Conservation (phyloP, 1,140 invertebrate species). For the Linepithema humile region DNA sequence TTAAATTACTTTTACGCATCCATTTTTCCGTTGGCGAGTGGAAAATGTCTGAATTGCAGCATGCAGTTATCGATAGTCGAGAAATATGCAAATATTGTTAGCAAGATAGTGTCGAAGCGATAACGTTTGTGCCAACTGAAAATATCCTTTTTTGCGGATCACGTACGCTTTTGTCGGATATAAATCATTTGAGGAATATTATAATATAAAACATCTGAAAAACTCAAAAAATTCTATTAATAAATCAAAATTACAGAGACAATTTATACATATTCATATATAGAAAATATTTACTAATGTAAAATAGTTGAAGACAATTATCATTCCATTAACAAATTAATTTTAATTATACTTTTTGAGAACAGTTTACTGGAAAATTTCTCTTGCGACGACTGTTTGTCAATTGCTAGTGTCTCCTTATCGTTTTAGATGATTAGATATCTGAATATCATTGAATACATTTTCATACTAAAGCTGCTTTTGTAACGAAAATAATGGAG, state of each 20-base stretch:
- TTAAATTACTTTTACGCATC: conserved; percentile 57
- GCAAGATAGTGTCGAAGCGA: conserved; percentile 58
- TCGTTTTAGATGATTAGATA: neutral
- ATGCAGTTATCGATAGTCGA: conserved; percentile 45
- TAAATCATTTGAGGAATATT: neutral
- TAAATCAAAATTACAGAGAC: neutral
- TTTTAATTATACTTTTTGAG: neutral
- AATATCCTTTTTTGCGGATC: conserved; percentile 54
- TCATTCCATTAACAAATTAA: neutral
- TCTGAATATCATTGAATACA: neutral
- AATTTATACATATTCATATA: too few species aligned
- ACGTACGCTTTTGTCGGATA: neutral
- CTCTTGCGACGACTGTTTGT: neutral
- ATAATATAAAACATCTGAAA: neutral
- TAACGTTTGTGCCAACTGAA: conserved; percentile 61
- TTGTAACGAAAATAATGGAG: neutral
- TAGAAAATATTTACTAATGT: neutral
- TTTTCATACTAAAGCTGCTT: neutral
- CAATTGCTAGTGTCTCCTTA: neutral
- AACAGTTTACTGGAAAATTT: neutral
- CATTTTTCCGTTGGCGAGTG: conserved; percentile 41
- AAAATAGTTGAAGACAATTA: neutral
- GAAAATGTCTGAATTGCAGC: conserved; percentile 40
- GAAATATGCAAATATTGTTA: conserved; percentile 65
- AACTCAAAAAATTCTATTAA: neutral